Evolutionary conservation across 2,797 vertebrate species (phyloP), one percentile per base, ranked within the genome.

Genomic region (Octomys mimax): DNA sequence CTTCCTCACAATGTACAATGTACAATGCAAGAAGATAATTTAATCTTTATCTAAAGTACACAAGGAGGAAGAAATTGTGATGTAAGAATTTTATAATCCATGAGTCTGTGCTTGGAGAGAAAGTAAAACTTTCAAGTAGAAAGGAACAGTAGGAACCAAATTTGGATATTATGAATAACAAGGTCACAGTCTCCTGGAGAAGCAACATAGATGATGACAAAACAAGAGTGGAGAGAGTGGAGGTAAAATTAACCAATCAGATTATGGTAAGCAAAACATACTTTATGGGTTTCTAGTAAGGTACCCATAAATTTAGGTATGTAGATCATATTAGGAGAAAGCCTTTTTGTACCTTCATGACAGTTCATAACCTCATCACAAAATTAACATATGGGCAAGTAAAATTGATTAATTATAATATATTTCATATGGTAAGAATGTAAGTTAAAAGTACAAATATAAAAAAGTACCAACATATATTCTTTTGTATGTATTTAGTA

Each of bases 81-180:
- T 70, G 26, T 9, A 73, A 93, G n/a, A 82, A 90, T 87, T 92
- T 92, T 79, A 85, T 33, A 90, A 59, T 90, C 11, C 24, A 14
- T n/a, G n/a, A 95, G 71, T 22, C 77, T 86, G 19, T 52, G 42
- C 33, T 95, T 84, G 91, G n/a, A 94, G 86, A 61, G 71, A 66
- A 80, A 93, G 46, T 4, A 92, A 95, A 89, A 91, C 3, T 57
- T 94, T 75, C 68, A 36, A 87, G 31, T 80, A 14, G 64, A 75
- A 95, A 49, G 28, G 3, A 33, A 46, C 49, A 83, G 33, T n/a
- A 52, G 70, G 14, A 11, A 36, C 7, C 66, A 87, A 82, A 42
- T 46, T 83, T 59, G 24, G 8, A 9, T 39, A 6, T 79, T 75
- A 57, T 92, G 46, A 97, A 54, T 70, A 94, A 82, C 8, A 90